These are phyloP conservation scores for Crocuta crocuta DNA, from an alignment of 2,113 vertebrate genomes.

Conservation along the genomic window DNA sequence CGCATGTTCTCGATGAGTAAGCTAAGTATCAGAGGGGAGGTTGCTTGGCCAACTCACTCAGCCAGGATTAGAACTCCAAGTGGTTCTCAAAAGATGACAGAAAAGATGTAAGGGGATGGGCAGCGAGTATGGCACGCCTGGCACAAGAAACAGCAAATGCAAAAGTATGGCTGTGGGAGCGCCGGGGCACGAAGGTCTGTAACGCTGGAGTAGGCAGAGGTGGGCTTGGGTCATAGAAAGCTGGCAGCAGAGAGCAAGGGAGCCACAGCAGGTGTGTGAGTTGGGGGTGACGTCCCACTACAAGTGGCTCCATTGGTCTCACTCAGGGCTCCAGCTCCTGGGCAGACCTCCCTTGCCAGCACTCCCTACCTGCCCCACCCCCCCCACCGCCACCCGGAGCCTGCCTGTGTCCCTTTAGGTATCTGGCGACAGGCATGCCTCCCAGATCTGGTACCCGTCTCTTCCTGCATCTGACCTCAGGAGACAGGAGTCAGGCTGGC, in stretches of 20 bases:
- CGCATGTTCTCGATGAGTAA: slow-evolving; percentile 12
- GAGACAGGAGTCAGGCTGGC: not conserved
- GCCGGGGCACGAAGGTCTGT: no score
- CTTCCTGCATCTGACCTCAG: not conserved
- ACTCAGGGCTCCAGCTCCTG: not conserved
- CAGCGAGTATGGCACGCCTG: not conserved
- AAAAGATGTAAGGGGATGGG: not conserved
- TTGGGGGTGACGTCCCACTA: not conserved
- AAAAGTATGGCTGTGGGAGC: not conserved
- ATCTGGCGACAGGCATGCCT: not conserved
- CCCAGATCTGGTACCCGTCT: not conserved
- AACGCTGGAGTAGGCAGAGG: not conserved
- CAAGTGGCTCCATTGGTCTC: not conserved
- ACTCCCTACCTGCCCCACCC: not conserved
- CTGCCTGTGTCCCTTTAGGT: not conserved
- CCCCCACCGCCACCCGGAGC: not conserved
- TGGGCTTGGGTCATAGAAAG: not conserved
- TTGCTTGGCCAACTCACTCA: not conserved
- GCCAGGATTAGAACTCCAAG: slow-evolving; percentile 11
- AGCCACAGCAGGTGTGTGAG: not conserved
- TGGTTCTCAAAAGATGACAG: not conserved
- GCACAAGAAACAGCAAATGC: not conserved
- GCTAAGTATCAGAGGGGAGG: not conserved
- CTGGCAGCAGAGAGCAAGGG: not conserved
- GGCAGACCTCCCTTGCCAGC: not conserved